A percentile compares a stretch with the other conserved stretches of the same genome.
These are phyloP conservation scores for Rhinichthys osculus DNA, from an alignment of 2,797 vertebrate genomes.

Conservation along the genomic window DNA sequence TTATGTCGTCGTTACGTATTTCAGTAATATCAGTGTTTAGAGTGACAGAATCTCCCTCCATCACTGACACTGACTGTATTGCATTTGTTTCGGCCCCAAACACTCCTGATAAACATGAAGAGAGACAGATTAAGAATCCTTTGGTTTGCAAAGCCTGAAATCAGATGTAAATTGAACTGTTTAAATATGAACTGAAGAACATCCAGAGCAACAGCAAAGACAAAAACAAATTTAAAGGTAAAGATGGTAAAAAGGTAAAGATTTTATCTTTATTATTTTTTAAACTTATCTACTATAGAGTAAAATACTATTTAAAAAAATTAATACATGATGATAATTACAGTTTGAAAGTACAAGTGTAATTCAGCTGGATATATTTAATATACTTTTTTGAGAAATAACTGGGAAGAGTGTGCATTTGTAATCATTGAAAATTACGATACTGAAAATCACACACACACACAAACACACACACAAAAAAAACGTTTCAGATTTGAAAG, in stretches of 20 bases:
- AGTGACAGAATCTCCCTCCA: no score
- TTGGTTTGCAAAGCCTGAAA: neutral
- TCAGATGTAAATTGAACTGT: neutral
- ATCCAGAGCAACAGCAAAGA: neutral
- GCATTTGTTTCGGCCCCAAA: no score
- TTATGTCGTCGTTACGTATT: no score
- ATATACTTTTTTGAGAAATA: neutral
- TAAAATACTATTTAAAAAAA: neutral
- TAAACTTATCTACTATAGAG: neutral
- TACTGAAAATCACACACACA: no score
- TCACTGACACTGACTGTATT: no score
- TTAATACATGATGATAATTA: neutral
- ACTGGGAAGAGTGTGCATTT: neutral
- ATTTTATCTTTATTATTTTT: neutral
- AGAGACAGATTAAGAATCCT: neutral
- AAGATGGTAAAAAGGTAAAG: neutral
- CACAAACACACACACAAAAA: neutral
- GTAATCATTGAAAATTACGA: neutral
- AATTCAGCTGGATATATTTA: neutral
- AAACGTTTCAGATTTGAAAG: neutral
- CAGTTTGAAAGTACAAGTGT: neutral
- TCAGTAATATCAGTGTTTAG: no score
- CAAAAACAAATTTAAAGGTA: neutral
- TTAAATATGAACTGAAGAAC: neutral
- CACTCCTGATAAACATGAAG: neutral